A percentile compares a stretch with the other conserved stretches of the same genome.
These are phyloP conservation scores for Poecilia latipinna DNA, from an alignment of 2,113 vertebrate species.

Conservation along the genomic window DNA sequence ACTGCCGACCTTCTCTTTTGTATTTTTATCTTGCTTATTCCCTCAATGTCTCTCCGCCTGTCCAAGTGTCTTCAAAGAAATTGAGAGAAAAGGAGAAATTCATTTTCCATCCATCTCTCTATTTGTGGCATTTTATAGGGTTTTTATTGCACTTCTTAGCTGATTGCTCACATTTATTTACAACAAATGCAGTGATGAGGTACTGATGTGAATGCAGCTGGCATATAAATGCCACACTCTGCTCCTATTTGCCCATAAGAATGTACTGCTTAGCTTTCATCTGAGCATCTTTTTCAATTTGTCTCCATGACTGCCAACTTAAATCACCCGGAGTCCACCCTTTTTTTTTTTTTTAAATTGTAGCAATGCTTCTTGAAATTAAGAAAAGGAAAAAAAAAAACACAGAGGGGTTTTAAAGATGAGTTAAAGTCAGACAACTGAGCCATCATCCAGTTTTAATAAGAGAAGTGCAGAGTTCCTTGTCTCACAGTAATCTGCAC, in stretches of 20 bases:
- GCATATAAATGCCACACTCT: constrained; percentile 65
- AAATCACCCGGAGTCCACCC: constrained; percentile 26
- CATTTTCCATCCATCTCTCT: constrained; percentile 55
- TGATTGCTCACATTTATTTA: constrained; percentile 79
- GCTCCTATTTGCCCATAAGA: constrained; percentile 68
- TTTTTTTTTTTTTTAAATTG: constrained; percentile 29
- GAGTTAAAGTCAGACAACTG: constrained; percentile 46
- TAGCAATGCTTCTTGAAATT: constrained; percentile 26
- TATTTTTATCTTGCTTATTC: constrained; percentile 34
- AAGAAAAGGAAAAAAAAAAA: constrained; percentile 3
- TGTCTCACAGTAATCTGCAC: constrained; percentile 47
- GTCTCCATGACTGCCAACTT: constrained; percentile 51
- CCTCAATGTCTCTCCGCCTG: constrained; percentile 17
- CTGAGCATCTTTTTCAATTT: constrained; percentile 32
- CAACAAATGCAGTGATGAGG: constrained; percentile 68
- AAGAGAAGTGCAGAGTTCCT: constrained; percentile 57
- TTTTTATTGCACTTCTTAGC: constrained; percentile 69
- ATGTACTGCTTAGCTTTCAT: constrained; percentile 55
- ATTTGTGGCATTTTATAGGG: constrained; percentile 60
- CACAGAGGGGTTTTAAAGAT: constrained; percentile 34
- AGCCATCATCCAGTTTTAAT: constrained; percentile 63
- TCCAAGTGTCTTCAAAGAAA: constrained; percentile 16
- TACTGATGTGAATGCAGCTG: constrained; percentile 59
- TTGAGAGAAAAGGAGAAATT: constrained; percentile 28
- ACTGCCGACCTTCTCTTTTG: constrained; percentile 25